Evolutionary conservation across 2,888 invertebrate species (phyloP).

Genomic region (Aporophyla nigra): DNA sequence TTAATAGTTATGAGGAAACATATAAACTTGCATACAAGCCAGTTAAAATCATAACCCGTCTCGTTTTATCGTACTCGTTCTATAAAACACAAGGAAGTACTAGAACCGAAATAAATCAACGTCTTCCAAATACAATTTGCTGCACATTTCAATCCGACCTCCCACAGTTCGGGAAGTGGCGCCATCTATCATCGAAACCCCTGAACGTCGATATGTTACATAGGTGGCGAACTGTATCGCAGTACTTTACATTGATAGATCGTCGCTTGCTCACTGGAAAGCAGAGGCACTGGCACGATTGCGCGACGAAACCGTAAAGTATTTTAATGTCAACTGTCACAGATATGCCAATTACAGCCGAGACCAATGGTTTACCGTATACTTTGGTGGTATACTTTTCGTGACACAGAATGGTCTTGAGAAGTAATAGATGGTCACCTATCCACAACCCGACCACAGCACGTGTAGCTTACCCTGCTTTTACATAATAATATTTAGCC

Average conservation of each 20-base stretch:
- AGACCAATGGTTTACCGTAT: not conserved
- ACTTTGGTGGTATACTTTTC: too few species aligned
- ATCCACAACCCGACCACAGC: not conserved
- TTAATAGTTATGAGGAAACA: not conserved
- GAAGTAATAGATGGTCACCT: not conserved
- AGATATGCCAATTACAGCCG: not conserved
- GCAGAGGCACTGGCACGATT: not conserved
- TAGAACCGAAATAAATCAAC: conserved; percentile 25
- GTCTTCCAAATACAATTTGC: conserved; percentile 48
- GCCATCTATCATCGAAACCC: conserved; percentile 59
- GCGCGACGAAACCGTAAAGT: not conserved
- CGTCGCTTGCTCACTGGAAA: conserved; percentile 20
- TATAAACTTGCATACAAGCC: not conserved
- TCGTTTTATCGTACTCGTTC: not conserved
- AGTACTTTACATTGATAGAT: conserved; percentile 56
- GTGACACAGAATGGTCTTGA: not conserved
- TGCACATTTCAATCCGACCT: conserved; percentile 49
- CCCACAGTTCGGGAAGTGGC: conserved; percentile 9
- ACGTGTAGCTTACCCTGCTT: not conserved
- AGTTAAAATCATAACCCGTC: not conserved
- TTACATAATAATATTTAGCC: not conserved
- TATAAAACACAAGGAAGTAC: not conserved
- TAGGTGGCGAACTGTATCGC: conserved; percentile 45
- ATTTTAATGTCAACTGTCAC: not conserved
- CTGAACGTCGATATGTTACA: conserved; percentile 57